Evolutionary conservation across 2,888 invertebrate genomes (phyloP).

Genomic region (Lottia gigantea): DNA sequence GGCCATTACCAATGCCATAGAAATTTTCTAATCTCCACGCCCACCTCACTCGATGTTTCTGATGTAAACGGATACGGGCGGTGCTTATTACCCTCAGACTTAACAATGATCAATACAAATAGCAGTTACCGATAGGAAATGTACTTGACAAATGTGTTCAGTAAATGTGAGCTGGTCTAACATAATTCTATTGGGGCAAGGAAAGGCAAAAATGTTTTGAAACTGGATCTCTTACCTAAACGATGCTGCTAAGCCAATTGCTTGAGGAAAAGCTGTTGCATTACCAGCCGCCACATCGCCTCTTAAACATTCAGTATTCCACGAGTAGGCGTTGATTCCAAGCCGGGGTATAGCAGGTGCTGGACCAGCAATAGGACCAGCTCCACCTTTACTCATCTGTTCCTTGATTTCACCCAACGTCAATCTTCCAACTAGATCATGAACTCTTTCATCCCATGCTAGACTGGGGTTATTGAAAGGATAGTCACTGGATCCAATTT

Average conservation of each 20-base stretch:
- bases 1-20: too few species aligned
- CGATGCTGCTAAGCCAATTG: slow-evolving; percentile 62
- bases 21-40: too few species aligned
- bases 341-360: slow-evolving; percentile 57
- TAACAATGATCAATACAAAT: too few species aligned
- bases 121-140: too few species aligned
- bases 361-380: slow-evolving; percentile 46
- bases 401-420: slow-evolving; percentile 54
- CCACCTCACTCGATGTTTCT: too few species aligned
- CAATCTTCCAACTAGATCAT: slow-evolving; percentile 57
- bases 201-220: too few species aligned
- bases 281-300: slow-evolving; percentile 58
- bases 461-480: slow-evolving; percentile 59
- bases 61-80: too few species aligned
- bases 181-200: too few species aligned
- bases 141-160: too few species aligned
- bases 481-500: slow-evolving; percentile 27
- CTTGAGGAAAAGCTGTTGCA: slow-evolving; percentile 64
- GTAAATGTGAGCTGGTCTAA: too few species aligned
- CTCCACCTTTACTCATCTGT: slow-evolving; percentile 51
- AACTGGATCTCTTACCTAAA: slow-evolving; percentile 51
- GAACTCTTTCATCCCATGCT: slow-evolving; percentile 57
- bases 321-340: slow-evolving; percentile 59
- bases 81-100: too few species aligned
- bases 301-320: slow-evolving; percentile 63